Evolutionary conservation across 35 echinoderm and acorn worm genomes (phyloP), one percentile per base, ranked within the genome.

Genomic region (Diadema setosum): DNA sequence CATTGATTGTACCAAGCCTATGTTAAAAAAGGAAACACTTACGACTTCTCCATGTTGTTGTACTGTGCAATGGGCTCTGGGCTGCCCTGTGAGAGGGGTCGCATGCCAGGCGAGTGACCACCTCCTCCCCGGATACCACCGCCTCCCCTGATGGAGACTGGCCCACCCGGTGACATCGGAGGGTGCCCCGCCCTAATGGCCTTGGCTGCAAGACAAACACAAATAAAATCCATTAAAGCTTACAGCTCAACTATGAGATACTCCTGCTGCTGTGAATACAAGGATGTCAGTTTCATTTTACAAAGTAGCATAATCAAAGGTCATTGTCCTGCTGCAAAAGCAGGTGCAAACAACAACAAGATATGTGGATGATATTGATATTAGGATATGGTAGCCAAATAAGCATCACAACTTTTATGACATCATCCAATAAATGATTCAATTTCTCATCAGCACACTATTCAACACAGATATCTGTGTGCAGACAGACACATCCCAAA

Each of bases 181-280:
- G 90, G 94, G 36, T 96, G 94, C 17, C 94, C 94, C 29, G 94
- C 89, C 55, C 94, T 34, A 48, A 96, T 85, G 15, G 94, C 58
- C 90, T 96, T 96, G 40, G 94, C 94, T 45, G 45, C 46, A 69
- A 81, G 11, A 60, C 32, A 58, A 23, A 58, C n/a, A n/a, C n/a
- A n/a, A n/a, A 14, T 14, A 73, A 73, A 73, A 73, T 14, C 15
- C 18, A 31, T n/a, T n/a, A 73, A 73, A 31, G 32, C 14, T 43
- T 59, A 82, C 18, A 81, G 39, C 20, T 15, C 15, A 74, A 16
- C 15, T 14, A 74, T 17, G 32, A 17, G 32, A 17, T n/a, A 16
- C 69, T 15, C 15, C 32, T 23, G 15, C 0, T 30, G 32, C 15
- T 1, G 15, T 15, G 15, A 20, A 74, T 15, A n/a, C 69, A 31